These are phyloP conservation scores for Scylla paramamosain DNA, from an alignment of 1,140 invertebrate genomes.

Conservation along the genomic window DNA sequence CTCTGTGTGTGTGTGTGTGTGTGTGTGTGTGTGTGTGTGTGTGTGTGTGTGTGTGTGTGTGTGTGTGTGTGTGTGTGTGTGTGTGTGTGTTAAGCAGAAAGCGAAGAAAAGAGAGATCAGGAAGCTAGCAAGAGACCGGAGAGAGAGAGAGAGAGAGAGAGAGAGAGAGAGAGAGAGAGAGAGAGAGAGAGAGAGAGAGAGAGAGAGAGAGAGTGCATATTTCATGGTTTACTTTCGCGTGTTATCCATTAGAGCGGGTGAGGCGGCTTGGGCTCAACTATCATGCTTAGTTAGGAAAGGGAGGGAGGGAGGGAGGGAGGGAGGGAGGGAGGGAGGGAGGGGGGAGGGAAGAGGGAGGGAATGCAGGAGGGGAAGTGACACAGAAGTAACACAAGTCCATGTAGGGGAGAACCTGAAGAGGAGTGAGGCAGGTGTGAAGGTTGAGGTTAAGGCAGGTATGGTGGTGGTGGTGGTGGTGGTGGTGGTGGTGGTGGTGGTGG, in stretches of 20 bases:
- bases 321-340: too few relatives aligned
- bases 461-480: neutral
- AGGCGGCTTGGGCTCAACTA: too few relatives aligned
- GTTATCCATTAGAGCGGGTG: too few relatives aligned
- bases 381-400: too few relatives aligned
- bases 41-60: slow-evolving; percentile 33
- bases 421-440: neutral
- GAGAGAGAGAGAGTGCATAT: too few relatives aligned
- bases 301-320: too few relatives aligned
- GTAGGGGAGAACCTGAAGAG: neutral
- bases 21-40: slow-evolving; percentile 33
- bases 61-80: slow-evolving; percentile 33
- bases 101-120: neutral
- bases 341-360: neutral
- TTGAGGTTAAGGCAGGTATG: neutral
- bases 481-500: neutral
- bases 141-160: slow-evolving; percentile 17
- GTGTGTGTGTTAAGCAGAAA: neutral
- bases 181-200: too few relatives aligned
- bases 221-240: too few relatives aligned
- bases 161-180: neutral
- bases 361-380: neutral
- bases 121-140: neutral
- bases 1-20: slow-evolving; percentile 25
- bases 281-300: too few relatives aligned